Percentiles rank a stretch among this genome's conserved stretches.
Evolutionary conservation across 2,797 vertebrate species (phyloP).

Genomic region (Melanotaenia nigrans): DNA sequence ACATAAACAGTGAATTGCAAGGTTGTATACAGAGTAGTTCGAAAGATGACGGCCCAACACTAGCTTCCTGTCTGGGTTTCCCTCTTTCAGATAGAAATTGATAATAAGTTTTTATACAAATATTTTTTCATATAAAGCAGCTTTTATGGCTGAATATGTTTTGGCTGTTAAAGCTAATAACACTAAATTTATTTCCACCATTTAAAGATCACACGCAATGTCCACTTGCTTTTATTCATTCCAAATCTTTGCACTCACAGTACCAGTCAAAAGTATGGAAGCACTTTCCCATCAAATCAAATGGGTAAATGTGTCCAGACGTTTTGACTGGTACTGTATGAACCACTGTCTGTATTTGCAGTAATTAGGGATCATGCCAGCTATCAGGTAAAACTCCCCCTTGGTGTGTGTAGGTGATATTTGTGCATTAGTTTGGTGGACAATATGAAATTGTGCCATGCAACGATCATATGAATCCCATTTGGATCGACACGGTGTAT

Average conservation of each 20-base stretch:
- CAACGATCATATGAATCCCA: slow-evolving; percentile 76
- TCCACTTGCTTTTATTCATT: slow-evolving; percentile 12
- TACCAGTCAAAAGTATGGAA: no score
- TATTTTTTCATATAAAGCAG: slow-evolving; percentile 17
- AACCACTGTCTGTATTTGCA: slow-evolving; percentile 24
- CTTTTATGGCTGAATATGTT: slow-evolving; percentile 21
- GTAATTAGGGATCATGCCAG: slow-evolving; percentile 38
- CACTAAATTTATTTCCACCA: background rate
- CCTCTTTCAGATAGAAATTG: background rate
- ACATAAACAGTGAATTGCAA: slow-evolving; percentile 26
- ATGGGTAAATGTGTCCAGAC: no score
- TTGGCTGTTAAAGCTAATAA: slow-evolving; percentile 39
- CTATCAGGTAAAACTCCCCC: slow-evolving; percentile 33
- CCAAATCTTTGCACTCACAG: slow-evolving; percentile 10
- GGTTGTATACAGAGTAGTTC: slow-evolving; percentile 31
- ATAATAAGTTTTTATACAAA: background rate
- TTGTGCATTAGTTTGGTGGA: slow-evolving; percentile 56
- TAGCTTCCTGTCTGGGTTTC: slow-evolving; percentile 26
- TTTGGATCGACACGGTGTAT: slow-evolving; percentile 77
- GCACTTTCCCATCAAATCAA: no score
- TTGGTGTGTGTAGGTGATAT: slow-evolving; percentile 57
- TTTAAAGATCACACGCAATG: background rate
- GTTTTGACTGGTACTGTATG: no score
- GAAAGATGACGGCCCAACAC: slow-evolving; percentile 17
- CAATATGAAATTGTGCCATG: slow-evolving; percentile 52